phyloP scores from a whole-genome alignment of 2,888 invertebrate species.

The Luffia ferchaultella region DNA sequence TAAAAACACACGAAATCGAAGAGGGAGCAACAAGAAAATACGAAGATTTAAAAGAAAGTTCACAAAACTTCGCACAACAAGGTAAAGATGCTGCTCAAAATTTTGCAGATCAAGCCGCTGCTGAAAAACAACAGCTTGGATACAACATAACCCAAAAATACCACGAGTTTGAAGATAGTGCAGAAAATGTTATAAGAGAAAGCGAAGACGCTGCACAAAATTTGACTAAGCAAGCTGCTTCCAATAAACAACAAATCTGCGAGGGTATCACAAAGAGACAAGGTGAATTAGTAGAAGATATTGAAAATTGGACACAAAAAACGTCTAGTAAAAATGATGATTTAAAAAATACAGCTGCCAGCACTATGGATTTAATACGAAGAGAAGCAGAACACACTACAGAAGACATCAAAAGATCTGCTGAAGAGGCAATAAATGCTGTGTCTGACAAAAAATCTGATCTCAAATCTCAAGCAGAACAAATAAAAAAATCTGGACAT shows the following conservation, averaged over 20 bases:
- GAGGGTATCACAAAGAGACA: no score
- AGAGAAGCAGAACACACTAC: slow-evolving; percentile 50
- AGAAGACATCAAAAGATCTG: slow-evolving; percentile 50
- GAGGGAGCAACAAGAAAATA: slow-evolving; percentile 10
- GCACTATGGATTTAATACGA: slow-evolving; percentile 46
- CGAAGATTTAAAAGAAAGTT: background rate
- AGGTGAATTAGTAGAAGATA: no score
- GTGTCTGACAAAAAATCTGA: slow-evolving; percentile 37
- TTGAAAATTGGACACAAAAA: slow-evolving; percentile 20
- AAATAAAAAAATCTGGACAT: slow-evolving; percentile 25
- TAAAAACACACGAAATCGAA: slow-evolving; percentile 23
- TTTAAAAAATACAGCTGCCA: slow-evolving; percentile 25
- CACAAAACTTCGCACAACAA: background rate
- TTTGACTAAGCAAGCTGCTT: slow-evolving; percentile 4
- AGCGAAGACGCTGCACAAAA: slow-evolving; percentile 11
- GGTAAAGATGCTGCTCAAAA: background rate
- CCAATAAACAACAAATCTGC: slow-evolving; percentile 17
- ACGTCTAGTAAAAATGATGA: no score
- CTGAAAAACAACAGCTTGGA: slow-evolving; percentile 13
- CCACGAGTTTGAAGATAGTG: slow-evolving; percentile 19
- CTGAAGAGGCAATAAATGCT: slow-evolving; percentile 43
- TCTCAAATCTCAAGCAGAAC: slow-evolving; percentile 31
- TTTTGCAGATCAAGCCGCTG: background rate
- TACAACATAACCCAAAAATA: slow-evolving; percentile 7
- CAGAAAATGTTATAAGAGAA: slow-evolving; percentile 22